A percentile compares a stretch with the other conserved stretches of the same genome.
phyloP scores from a whole-genome alignment of 2,113 vertebrate species.

The Brachyhypopomus gauderio region DNA sequence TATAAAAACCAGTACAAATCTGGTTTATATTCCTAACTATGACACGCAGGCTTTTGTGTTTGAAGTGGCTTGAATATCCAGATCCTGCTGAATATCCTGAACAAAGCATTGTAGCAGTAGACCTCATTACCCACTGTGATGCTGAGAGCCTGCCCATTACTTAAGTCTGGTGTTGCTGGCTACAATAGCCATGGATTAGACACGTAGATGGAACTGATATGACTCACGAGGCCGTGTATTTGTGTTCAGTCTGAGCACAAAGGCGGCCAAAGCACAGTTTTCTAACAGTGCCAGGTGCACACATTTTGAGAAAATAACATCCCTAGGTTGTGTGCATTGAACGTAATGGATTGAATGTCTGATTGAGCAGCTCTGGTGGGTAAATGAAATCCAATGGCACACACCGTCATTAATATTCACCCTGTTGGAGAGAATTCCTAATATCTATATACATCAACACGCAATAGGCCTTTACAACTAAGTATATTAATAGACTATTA shows the following conservation, averaged over 20 bases:
- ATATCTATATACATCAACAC: neutral
- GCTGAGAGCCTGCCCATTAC: slow-evolving; percentile 61
- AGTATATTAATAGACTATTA: neutral
- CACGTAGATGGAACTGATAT: slow-evolving; percentile 70
- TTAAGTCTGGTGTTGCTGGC: slow-evolving; percentile 63
- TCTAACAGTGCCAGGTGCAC: slow-evolving; percentile 59
- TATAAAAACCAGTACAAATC: slow-evolving; percentile 55
- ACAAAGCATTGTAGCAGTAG: slow-evolving; percentile 57
- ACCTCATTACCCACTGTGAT: slow-evolving; percentile 63
- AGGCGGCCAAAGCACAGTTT: slow-evolving; percentile 54
- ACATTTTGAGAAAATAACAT: slow-evolving; percentile 66
- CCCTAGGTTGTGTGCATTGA: slow-evolving; percentile 65
- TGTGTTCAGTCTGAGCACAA: slow-evolving; percentile 16
- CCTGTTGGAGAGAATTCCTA: neutral
- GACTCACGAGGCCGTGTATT: slow-evolving; percentile 20
- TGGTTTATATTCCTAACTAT: slow-evolving; percentile 58
- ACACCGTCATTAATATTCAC: too few species aligned
- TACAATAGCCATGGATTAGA: slow-evolving; percentile 57
- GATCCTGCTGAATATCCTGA: slow-evolving; percentile 71
- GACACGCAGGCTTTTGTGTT: slow-evolving; percentile 63
- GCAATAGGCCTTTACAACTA: slow-evolving; percentile 10
- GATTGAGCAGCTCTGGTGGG: slow-evolving; percentile 50
- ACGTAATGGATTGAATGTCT: slow-evolving; percentile 59
- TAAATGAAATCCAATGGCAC: slow-evolving; percentile 66
- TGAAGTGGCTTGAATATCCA: slow-evolving; percentile 64